These are phyloP conservation scores for Neoascia interrupta DNA, from an alignment of 2,888 invertebrate genomes.

Conservation along the genomic window DNA sequence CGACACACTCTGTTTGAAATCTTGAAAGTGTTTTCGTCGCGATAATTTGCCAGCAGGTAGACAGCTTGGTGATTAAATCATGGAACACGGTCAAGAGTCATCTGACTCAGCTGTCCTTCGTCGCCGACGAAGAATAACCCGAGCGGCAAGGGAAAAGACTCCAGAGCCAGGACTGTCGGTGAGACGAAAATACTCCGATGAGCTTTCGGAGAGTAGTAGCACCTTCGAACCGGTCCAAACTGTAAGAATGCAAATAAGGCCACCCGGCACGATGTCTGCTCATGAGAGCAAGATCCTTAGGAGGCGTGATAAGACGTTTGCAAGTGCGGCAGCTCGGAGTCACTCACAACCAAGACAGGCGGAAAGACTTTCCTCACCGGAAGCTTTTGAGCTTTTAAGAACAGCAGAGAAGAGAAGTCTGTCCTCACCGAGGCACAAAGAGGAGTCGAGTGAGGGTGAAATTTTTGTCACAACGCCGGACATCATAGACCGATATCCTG, in stretches of 20 bases:
- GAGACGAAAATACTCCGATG: conserved; percentile 71
- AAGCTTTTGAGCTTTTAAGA: conserved; percentile 75
- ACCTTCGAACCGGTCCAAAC: conserved; percentile 71
- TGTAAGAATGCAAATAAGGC: conserved; percentile 76
- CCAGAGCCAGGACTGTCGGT: conserved; percentile 77
- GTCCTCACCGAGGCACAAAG: conserved; percentile 78
- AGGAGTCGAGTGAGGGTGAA: conserved; percentile 78
- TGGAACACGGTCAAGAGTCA: conserved; percentile 71
- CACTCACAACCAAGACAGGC: conserved; percentile 78
- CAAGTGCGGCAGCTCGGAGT: conserved; percentile 78
- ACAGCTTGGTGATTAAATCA: conserved; percentile 24
- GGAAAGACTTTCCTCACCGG: conserved; percentile 74
- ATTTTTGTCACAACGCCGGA: conserved; percentile 54
- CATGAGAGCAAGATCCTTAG: conserved; percentile 79
- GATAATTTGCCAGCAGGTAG: background rate
- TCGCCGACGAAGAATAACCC: conserved; percentile 82
- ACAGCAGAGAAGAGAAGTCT: conserved; percentile 75
- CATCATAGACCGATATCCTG: conserved; percentile 8
- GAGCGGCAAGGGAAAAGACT: conserved; percentile 83
- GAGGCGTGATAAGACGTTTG: conserved; percentile 76
- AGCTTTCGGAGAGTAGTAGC: conserved; percentile 71
- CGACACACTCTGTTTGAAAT: conserved; percentile 26
- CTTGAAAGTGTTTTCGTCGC: conserved; percentile 14
- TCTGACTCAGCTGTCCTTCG: conserved; percentile 80
- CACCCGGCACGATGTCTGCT: conserved; percentile 74